phyloP scores from a whole-genome alignment of 2,113 vertebrate genomes.

The Xenopus borealis region DNA sequence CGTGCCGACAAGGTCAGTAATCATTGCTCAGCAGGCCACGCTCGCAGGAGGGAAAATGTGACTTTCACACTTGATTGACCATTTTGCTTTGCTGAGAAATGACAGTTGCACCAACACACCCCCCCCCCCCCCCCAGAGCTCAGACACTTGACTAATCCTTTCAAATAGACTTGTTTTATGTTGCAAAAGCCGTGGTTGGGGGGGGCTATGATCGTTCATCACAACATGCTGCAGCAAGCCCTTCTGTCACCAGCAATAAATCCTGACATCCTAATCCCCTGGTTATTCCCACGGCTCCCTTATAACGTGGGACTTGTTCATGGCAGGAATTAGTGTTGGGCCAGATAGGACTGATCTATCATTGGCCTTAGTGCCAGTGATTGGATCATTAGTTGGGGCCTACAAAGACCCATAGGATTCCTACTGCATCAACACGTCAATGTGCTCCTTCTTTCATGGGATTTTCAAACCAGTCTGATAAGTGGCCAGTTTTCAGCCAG shows the following conservation, averaged over 20 bases:
- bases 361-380: too few relatives aligned
- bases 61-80: background rate
- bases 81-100: background rate
- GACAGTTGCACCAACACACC: background rate
- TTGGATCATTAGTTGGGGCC: too few relatives aligned
- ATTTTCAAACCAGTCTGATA: too few relatives aligned
- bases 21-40: conserved; percentile 1
- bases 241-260: background rate
- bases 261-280: background rate
- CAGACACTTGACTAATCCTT: background rate
- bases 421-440: too few relatives aligned
- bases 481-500: too few relatives aligned
- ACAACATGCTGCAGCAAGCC: background rate
- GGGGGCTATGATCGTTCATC: conserved; percentile 2
- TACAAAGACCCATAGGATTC: too few relatives aligned
- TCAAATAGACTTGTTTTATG: background rate
- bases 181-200: background rate
- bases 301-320: background rate
- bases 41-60: background rate
- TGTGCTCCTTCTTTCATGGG: too few relatives aligned
- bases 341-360: too few relatives aligned
- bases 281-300: too few relatives aligned
- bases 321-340: background rate
- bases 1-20: background rate
- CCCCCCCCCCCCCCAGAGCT: too few relatives aligned